These are phyloP conservation scores for Drosophila pandora DNA, from an alignment of 1,140 invertebrate species.

Conservation along the genomic window DNA sequence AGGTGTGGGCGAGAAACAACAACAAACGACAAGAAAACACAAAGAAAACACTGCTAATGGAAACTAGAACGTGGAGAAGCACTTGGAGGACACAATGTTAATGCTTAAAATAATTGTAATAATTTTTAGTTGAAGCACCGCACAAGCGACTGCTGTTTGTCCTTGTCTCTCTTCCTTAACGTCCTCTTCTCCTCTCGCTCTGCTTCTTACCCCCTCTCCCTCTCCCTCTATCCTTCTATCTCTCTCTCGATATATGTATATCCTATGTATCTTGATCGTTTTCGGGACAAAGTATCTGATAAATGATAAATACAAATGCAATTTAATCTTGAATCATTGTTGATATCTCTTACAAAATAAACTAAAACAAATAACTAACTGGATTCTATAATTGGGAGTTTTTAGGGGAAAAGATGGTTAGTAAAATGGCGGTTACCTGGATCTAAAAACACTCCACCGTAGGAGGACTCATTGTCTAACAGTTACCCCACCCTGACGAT, in stretches of 20 bases:
- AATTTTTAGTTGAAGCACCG: constrained; percentile 11
- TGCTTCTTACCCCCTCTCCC: no score
- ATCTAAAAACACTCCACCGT: no score
- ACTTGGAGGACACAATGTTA: constrained; percentile 1
- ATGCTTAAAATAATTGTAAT: constrained; percentile 46
- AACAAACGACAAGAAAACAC: not conserved
- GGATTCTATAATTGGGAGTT: not conserved
- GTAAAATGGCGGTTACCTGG: no score
- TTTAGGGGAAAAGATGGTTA: no score
- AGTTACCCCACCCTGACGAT: no score
- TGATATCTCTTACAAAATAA: constrained; percentile 36
- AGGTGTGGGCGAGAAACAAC: not conserved
- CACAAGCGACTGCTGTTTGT: not conserved
- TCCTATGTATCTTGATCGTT: constrained; percentile 2
- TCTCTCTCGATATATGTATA: not conserved
- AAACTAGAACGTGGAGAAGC: not conserved
- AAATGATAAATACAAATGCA: constrained; percentile 25
- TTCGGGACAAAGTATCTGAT: constrained; percentile 41
- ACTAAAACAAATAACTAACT: constrained; percentile 14
- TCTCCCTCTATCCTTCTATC: not conserved
- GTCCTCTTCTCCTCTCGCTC: not conserved
- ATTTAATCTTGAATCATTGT: constrained; percentile 40
- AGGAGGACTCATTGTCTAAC: no score
- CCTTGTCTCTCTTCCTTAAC: not conserved
- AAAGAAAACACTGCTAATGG: not conserved